Evolutionary conservation across 2,797 vertebrate genomes (phyloP), one percentile per base, ranked within the genome.

Genomic region (Ficedula albicollis): DNA sequence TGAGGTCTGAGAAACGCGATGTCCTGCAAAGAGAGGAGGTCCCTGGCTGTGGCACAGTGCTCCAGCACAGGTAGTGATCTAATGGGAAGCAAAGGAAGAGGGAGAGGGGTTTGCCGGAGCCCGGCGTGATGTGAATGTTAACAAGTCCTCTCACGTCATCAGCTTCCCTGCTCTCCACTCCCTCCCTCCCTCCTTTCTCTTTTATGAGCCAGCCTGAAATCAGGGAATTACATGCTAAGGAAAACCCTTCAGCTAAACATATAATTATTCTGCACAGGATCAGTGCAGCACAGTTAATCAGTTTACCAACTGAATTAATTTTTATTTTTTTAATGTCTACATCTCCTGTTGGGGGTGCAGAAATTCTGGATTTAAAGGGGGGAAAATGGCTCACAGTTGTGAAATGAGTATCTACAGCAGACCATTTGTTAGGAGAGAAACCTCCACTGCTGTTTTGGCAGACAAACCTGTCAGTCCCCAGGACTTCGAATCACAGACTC

Each of bases 211-310:
- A 97, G 95, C 96, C 97, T 97, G 86, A 97, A 98, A 97, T 96
- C 95, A 97, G 83, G 95, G 97, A 98, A 97, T 97, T 97, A 97
- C 94, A 95, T 97, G 97, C 94, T 95, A 97, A 96, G 95, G 96
- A 97, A 98, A 98, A 93, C 84, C 89, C 96, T 98, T 96, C 95
- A 97, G 97, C 94, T 95, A 97, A 98, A 97, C 89, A 96, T 96
- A 97, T 97, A 97, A 98, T 98, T 98, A 97, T 96, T 97, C 95
- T 84, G 91, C 97, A 95, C 72, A 93, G 95, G 95, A 98, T 97
- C 97, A 96, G 91, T 96, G 89, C 91, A 95, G 93, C 93, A 90
- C 84, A 93, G 92, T 97, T 97, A 96, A 97, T 97, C 96, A 94
- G 92, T 97, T 97, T 97, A 96, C 58, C 89, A 96, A 90, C 89